A percentile compares a stretch with the other conserved stretches of the same genome.
These are phyloP conservation scores for Metallyticus violacea DNA, from an alignment of 2,888 invertebrate species.

Conservation along the genomic window DNA sequence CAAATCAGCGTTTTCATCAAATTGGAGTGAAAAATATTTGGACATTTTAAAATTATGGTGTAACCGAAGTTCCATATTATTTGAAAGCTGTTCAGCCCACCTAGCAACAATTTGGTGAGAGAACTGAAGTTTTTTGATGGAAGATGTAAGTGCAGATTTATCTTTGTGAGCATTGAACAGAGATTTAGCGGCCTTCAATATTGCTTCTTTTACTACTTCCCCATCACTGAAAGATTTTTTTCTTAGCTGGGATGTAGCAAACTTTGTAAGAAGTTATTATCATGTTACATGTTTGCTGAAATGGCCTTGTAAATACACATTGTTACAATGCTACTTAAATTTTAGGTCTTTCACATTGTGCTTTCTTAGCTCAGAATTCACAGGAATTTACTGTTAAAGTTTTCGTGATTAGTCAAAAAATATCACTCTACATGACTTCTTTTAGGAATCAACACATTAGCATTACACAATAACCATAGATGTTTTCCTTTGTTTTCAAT, in stretches of 20 bases:
- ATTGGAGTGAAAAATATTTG: background rate
- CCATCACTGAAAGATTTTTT: background rate
- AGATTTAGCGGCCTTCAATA: background rate
- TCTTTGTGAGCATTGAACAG: background rate
- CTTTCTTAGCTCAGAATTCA: background rate
- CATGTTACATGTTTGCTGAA: background rate
- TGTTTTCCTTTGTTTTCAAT: no score
- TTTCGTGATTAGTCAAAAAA: background rate
- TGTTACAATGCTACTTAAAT: background rate
- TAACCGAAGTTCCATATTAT: background rate
- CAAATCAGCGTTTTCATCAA: background rate
- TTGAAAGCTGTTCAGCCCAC: background rate
- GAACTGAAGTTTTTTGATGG: background rate
- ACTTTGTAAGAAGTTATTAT: background rate
- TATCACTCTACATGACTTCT: background rate
- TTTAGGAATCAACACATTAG: background rate
- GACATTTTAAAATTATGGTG: background rate
- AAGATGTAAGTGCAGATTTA: background rate
- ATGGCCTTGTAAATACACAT: background rate
- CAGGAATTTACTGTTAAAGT: background rate
- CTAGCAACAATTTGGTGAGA: slow-evolving; percentile 1
- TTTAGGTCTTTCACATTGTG: background rate
- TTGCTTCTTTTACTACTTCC: background rate
- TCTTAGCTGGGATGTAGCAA: background rate
- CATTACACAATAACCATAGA: background rate